phyloP scores from a whole-genome alignment of 2,113 vertebrate species.

The Maccullochella peelii region DNA sequence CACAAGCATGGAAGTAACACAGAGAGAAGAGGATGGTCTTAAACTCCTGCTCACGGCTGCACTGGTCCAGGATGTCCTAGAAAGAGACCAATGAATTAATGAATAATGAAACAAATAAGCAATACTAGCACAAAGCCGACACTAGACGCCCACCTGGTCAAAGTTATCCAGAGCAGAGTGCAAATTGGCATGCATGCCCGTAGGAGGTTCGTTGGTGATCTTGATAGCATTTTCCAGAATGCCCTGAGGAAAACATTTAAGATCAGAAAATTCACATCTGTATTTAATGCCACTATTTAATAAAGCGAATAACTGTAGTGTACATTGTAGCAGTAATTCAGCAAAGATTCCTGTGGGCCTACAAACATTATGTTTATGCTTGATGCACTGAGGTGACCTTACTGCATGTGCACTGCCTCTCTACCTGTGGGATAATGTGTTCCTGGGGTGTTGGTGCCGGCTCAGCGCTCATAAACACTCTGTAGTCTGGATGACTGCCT shows the following conservation, averaged over 20 bases:
- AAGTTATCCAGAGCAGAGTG: conserved; percentile 85
- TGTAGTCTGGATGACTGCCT: conserved; percentile 82
- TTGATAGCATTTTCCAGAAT: conserved; percentile 89
- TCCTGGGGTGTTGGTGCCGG: conserved; percentile 81
- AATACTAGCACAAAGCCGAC: not conserved
- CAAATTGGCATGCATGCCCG: conserved; percentile 86
- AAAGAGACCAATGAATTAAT: not conserved
- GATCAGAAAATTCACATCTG: not conserved
- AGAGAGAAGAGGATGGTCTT: conserved; percentile 89
- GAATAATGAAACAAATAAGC: not conserved
- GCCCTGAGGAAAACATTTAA: conserved; percentile 59
- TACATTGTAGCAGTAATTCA: not conserved
- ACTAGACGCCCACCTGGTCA: conserved; percentile 79
- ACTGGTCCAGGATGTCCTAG: conserved; percentile 87
- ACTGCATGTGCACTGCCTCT: not conserved
- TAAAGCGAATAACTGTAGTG: not conserved
- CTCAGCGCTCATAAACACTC: conserved; percentile 85
- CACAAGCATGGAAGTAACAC: conserved; percentile 88
- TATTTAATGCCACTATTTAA: not conserved
- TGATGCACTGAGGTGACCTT: not conserved
- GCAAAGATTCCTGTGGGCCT: not conserved
- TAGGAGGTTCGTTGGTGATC: conserved; percentile 87
- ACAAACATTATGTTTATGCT: not conserved
- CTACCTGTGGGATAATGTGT: conserved; percentile 84
- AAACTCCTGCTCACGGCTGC: conserved; percentile 88